A percentile compares a stretch with the other conserved stretches of the same genome.
Evolutionary conservation across 2,888 invertebrate species (phyloP).

Genomic region (Macrophya alboannulata): DNA sequence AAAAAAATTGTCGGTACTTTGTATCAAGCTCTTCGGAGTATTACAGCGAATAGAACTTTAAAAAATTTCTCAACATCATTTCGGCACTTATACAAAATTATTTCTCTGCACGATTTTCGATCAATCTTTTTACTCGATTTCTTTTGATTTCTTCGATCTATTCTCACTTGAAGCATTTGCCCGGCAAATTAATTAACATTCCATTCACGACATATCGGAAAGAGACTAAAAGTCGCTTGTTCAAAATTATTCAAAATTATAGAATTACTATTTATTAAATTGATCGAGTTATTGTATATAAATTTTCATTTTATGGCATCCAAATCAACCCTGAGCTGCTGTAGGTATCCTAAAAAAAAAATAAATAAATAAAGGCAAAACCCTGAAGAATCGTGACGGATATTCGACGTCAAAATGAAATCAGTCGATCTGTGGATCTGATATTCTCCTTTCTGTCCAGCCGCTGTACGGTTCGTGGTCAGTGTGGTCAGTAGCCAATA

Average conservation of each 20-base stretch:
- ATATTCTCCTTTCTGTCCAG: slow-evolving; percentile 18
- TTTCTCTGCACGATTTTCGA: background rate
- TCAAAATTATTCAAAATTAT: too few species aligned
- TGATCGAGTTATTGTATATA: background rate
- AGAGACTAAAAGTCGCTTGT: background rate
- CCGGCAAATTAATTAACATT: too few species aligned
- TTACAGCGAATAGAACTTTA: background rate
- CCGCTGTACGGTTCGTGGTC: slow-evolving; percentile 16
- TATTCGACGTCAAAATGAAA: background rate
- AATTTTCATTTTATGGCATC: background rate
- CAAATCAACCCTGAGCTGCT: background rate
- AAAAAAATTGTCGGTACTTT: background rate
- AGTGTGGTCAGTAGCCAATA: slow-evolving; percentile 46
- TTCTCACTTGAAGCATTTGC: background rate
- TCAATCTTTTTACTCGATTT: too few species aligned
- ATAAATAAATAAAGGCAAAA: background rate
- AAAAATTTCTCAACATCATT: background rate
- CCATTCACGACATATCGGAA: too few species aligned
- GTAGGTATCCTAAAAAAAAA: background rate
- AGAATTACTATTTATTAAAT: background rate
- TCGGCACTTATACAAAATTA: background rate
- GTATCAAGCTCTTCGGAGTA: background rate
- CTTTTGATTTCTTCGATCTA: background rate
- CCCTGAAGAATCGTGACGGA: background rate
- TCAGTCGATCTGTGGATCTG: slow-evolving; percentile 25